Percentiles rank a stretch among this genome's conserved stretches.
Evolutionary conservation across 2,888 invertebrate genomes (phyloP).

Genomic region (Clusia tigrina): DNA sequence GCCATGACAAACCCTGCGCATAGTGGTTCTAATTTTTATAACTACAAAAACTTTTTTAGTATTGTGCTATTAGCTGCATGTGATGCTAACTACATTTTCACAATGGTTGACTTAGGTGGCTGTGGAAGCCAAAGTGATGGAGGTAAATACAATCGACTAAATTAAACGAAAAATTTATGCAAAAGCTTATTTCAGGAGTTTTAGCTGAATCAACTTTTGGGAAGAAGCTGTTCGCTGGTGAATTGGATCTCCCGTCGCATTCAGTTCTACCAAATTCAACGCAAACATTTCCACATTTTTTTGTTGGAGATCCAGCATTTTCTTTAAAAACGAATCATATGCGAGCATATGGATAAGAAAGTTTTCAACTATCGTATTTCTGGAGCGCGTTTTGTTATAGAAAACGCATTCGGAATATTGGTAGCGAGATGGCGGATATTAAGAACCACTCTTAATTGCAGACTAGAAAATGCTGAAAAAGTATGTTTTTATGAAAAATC

Average conservation of each 20-base stretch:
- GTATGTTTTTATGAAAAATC: no score
- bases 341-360: neutral
- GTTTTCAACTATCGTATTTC: neutral
- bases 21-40: no score
- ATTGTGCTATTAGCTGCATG: neutral
- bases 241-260: neutral
- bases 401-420: neutral
- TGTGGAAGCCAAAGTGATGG: neutral
- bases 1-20: neutral
- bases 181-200: no score
- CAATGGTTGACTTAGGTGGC: neutral
- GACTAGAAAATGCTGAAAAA: no score
- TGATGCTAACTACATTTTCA: neutral
- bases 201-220: neutral
- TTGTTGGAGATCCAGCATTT: neutral
- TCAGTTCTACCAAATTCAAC: neutral
- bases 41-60: neutral
- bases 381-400: neutral
- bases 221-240: neutral
- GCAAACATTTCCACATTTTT: neutral
- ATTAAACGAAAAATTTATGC: no score
- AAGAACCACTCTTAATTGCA: no score
- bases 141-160: no score
- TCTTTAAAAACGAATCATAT: neutral
- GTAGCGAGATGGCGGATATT: neutral